These are phyloP conservation scores for Drosophila paramelanica DNA, from an alignment of 2,888 invertebrate species.

Conservation along the genomic window DNA sequence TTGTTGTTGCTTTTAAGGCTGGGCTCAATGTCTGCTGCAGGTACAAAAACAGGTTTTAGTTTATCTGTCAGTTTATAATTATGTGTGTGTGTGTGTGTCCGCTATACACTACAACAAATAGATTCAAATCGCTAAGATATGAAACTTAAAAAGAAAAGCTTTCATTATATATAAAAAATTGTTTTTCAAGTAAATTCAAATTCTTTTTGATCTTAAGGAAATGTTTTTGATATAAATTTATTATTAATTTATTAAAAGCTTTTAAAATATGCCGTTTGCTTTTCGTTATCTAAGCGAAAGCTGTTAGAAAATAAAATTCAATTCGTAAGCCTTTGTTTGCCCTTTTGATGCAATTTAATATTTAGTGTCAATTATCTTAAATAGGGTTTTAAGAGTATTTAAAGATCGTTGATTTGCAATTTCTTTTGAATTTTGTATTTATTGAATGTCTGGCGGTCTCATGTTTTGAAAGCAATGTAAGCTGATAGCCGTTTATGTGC, in stretches of 20 bases:
- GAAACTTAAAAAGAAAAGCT: not conserved
- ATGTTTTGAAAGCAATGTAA: constrained; percentile 68
- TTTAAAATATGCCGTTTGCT: not conserved
- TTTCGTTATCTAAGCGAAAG: no score
- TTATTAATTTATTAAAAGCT: not conserved
- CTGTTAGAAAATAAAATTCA: no score
- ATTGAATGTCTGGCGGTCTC: constrained; percentile 49
- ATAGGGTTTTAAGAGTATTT: constrained; percentile 20
- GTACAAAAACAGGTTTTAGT: constrained; percentile 52
- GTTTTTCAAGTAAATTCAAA: no score
- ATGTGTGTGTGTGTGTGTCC: constrained; percentile 16
- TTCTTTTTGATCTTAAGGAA: no score
- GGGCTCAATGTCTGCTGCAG: constrained; percentile 46
- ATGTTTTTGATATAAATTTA: no score
- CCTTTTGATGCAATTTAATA: no score
- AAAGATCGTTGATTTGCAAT: not conserved
- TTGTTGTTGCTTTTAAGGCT: constrained; percentile 49
- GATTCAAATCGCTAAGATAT: constrained; percentile 19
- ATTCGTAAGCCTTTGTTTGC: no score
- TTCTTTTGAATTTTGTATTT: constrained; percentile 22
- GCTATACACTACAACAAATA: constrained; percentile 32
- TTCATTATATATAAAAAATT: no score
- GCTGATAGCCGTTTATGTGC: constrained; percentile 75
- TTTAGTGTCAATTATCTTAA: no score
- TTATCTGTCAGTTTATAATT: constrained; percentile 43